phyloP scores from a whole-genome alignment of 2,113 vertebrate species.

The Dicaeum eximium region DNA sequence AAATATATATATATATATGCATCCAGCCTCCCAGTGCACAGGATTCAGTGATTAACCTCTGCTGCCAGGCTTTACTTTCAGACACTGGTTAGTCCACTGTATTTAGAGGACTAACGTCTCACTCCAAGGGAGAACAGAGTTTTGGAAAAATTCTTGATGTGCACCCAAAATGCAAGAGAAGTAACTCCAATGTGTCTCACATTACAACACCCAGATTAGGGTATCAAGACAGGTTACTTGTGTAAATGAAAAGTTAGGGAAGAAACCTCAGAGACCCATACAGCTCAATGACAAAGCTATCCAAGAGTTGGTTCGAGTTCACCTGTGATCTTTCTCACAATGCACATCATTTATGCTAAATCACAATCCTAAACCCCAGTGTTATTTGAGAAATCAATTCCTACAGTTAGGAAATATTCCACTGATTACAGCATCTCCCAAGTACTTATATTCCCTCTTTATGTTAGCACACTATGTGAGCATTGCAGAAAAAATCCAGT shows the following conservation, averaged over 20 bases:
- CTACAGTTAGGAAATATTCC: slow-evolving; percentile 5
- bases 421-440: neutral
- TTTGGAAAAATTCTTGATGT: slow-evolving; percentile 13
- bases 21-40: slow-evolving; percentile 39
- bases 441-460: neutral
- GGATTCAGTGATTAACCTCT: slow-evolving; percentile 44
- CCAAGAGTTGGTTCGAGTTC: neutral
- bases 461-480: neutral
- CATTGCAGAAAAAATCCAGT: slow-evolving; percentile 31
- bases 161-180: slow-evolving; percentile 20
- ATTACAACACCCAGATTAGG: neutral
- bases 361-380: neutral
- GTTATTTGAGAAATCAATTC: slow-evolving; percentile 24
- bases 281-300: neutral
- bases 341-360: slow-evolving; percentile 8
- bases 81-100: neutral
- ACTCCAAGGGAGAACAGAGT: slow-evolving; percentile 20
- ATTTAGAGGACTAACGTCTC: slow-evolving; percentile 16
- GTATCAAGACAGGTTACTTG: neutral
- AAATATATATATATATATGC: slow-evolving; percentile 60
- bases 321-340: slow-evolving; percentile 16
- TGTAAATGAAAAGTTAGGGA: slow-evolving; percentile 13
- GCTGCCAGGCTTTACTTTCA: slow-evolving; percentile 27
- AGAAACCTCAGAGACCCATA: slow-evolving; percentile 28
- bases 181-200: neutral